phyloP scores from a whole-genome alignment of 2,888 invertebrate genomes.

The Torymus texanus region DNA sequence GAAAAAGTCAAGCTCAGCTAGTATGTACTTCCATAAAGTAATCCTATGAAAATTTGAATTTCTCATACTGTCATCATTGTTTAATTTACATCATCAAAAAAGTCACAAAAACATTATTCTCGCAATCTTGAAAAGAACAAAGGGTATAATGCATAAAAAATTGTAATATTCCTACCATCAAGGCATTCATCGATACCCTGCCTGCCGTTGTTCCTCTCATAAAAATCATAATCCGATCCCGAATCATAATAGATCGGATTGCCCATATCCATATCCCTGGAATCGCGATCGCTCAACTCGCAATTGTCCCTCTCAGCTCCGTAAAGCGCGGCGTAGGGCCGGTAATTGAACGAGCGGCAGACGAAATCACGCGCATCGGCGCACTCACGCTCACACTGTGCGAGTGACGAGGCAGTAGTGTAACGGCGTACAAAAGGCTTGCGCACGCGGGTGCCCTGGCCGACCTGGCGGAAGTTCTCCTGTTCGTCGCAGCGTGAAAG shows the following conservation, averaged over 20 bases:
- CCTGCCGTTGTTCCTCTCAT: slow-evolving; percentile 86
- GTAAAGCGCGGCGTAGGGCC: slow-evolving; percentile 80
- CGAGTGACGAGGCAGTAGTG: slow-evolving; percentile 83
- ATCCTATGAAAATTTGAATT: too few species aligned
- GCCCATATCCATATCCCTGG: slow-evolving; percentile 87
- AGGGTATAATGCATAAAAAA: background rate
- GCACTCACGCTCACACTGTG: slow-evolving; percentile 88
- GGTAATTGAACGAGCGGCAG: slow-evolving; percentile 87
- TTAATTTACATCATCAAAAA: background rate
- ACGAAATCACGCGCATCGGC: slow-evolving; percentile 84
- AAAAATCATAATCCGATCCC: slow-evolving; percentile 89
- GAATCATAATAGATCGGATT: slow-evolving; percentile 91
- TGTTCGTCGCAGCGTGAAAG: slow-evolving; percentile 85
- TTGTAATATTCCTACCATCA: slow-evolving; percentile 81
- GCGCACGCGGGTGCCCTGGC: slow-evolving; percentile 85
- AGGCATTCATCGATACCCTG: slow-evolving; percentile 87
- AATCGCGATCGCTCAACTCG: slow-evolving; percentile 91
- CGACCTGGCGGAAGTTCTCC: slow-evolving; percentile 89
- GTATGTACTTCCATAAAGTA: too few species aligned
- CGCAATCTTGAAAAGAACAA: background rate
- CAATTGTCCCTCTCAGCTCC: slow-evolving; percentile 87
- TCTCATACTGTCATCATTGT: too few species aligned
- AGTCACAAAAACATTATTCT: background rate
- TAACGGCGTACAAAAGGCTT: slow-evolving; percentile 86
- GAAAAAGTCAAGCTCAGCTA: too few species aligned